phyloP scores from a whole-genome alignment of 2,113 vertebrate genomes.

The Laticauda laticaudata region DNA sequence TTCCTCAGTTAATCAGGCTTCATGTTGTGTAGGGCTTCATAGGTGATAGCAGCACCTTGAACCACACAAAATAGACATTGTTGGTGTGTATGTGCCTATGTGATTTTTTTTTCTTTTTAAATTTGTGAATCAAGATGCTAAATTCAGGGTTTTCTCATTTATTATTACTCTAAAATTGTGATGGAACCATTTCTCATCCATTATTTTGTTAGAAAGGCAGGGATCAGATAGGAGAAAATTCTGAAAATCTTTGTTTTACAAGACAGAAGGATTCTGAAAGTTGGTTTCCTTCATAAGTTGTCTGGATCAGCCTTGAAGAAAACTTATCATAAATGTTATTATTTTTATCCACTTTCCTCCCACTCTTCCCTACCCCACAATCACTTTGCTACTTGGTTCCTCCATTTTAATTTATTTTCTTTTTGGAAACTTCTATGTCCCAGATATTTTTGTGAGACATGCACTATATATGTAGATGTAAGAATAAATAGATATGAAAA shows the following conservation, averaged over 20 bases:
- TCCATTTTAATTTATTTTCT: background rate
- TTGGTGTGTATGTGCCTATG: background rate
- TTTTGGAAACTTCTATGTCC: background rate
- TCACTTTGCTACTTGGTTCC: background rate
- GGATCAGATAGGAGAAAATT: background rate
- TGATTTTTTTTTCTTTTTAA: background rate
- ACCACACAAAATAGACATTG: background rate
- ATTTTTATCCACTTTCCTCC: background rate
- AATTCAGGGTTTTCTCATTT: background rate
- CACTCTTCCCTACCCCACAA: background rate
- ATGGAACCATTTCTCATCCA: background rate
- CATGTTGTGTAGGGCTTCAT: background rate
- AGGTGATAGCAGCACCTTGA: background rate
- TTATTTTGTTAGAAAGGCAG: background rate
- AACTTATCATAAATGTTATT: background rate
- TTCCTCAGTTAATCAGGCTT: background rate
- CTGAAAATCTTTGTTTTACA: background rate
- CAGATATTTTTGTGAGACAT: constrained; percentile 8
- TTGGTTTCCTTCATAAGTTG: background rate
- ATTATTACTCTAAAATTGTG: background rate
- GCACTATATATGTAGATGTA: constrained; percentile 23
- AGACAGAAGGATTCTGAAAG: background rate
- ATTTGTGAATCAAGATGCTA: background rate
- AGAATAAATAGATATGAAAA: constrained; percentile 9
- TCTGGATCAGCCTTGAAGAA: background rate